A percentile compares a stretch with the other conserved stretches of the same genome.
These are phyloP conservation scores for Spisula subtruncata DNA, from an alignment of 2,888 invertebrate genomes.

Conservation along the genomic window DNA sequence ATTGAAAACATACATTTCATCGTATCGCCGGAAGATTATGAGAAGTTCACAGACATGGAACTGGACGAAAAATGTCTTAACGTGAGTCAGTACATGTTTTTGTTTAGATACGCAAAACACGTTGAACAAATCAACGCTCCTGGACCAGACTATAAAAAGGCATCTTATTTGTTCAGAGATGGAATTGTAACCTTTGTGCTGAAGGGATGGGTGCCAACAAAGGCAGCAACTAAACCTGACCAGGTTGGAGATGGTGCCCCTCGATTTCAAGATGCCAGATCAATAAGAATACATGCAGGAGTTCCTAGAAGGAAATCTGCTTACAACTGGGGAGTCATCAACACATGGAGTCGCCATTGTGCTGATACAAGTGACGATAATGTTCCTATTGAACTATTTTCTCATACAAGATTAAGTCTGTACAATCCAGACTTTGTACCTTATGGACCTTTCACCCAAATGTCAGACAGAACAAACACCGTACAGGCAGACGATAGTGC, in stretches of 20 bases:
- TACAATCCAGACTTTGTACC: not conserved
- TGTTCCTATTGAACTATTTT: not conserved
- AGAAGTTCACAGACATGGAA: not conserved
- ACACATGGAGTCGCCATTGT: not conserved
- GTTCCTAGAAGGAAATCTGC: slow-evolving; percentile 1
- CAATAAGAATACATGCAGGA: slow-evolving; percentile 11
- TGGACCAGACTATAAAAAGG: not conserved
- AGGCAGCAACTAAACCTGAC: not conserved
- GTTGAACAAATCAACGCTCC: not conserved
- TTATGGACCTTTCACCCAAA: not conserved
- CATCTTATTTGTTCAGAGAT: not conserved
- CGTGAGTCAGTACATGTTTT: not conserved
- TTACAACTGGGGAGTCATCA: not conserved
- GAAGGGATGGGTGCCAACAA: not conserved
- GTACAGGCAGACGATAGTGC: not conserved
- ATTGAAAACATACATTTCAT: not conserved
- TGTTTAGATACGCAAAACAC: not conserved
- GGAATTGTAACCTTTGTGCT: not conserved
- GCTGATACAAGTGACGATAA: not conserved
- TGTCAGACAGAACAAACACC: not conserved
- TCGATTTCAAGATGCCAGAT: not conserved
- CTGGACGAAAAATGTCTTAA: not conserved
- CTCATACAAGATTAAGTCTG: not conserved
- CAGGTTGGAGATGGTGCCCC: not conserved
- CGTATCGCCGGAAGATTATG: not conserved